Evolutionary conservation across 1,140 invertebrate species (phyloP).

Genomic region (Meloidogyne chitwoodi): DNA sequence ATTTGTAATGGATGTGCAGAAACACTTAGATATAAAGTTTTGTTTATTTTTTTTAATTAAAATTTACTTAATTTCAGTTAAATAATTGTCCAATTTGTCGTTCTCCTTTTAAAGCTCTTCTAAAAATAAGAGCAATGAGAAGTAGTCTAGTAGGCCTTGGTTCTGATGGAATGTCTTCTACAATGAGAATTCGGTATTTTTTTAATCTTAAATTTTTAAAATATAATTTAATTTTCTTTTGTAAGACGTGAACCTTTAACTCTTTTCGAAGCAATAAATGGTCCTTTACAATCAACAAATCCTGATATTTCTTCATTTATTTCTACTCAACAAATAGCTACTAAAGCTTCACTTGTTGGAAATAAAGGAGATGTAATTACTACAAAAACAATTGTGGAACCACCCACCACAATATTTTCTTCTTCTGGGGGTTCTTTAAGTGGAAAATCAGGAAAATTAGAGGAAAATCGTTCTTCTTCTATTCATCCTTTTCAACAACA

Average conservation of each 20-base stretch:
- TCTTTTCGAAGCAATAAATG: slow-evolving; percentile 96
- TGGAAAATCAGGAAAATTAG: neutral
- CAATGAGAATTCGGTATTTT: slow-evolving; percentile 20
- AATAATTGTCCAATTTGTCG: slow-evolving; percentile 93
- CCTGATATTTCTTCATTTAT: neutral
- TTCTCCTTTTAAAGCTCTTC: slow-evolving; percentile 87
- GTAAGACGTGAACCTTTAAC: slow-evolving; percentile 90
- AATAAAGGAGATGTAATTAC: neutral
- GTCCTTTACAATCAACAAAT: slow-evolving; percentile 65
- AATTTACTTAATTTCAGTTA: slow-evolving; percentile 34
- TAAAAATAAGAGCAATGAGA: slow-evolving; percentile 86
- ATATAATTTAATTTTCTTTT: slow-evolving; percentile 9
- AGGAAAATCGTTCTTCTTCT: no score
- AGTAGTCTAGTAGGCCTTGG: slow-evolving; percentile 5
- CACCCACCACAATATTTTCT: neutral
- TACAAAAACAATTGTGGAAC: neutral
- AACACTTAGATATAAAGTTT: slow-evolving; percentile 78
- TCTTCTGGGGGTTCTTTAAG: slow-evolving; percentile 2
- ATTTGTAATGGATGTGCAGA: slow-evolving; percentile 94
- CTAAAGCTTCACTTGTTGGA: neutral
- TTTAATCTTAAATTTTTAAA: neutral
- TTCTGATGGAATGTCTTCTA: slow-evolving; percentile 29
- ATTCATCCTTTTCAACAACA: neutral
- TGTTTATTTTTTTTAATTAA: neutral
- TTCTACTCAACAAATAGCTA: neutral